Evolutionary conservation across 1,140 invertebrate species (phyloP), one percentile per base, ranked within the genome.

Genomic region (Lasaia peninsularis): DNA sequence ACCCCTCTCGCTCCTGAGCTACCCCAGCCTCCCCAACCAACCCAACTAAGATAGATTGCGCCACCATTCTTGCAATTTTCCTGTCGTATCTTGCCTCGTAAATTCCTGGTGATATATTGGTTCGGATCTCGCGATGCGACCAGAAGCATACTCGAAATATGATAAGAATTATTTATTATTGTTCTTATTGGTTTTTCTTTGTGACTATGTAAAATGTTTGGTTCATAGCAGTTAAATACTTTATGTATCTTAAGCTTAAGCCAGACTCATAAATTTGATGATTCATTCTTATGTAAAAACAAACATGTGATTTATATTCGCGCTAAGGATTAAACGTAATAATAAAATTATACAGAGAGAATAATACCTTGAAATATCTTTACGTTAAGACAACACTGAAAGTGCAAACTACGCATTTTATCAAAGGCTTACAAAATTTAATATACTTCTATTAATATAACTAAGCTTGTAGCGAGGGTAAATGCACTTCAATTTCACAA

Each of bases 51-150:
- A 93, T 93, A 93, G 92, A 93, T 93, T 92, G 92, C 92, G 91
- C 92, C 92, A 92, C 92, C 92, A 93, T 93, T 93, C 92, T 93
- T 93, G 92, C 92, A 93, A 93, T 93, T 93, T 93, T 92, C 92
- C 92, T 93, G 92, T 93, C 92, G 92, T 93, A 93, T 93, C 92
- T 92, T 92, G 89, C 91, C 91, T 92, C 92, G 92, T 93, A 93
- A 93, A 93, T 93, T 92, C 91, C 82, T 88, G 74, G 91, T 92
- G 92, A 93, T 92, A 93, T 93, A 93, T 93, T 91, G 91, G 91
- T 92, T 91, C 88, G 92, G 92, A 92, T 91, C 92, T 92, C 83
- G 83, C 82, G 86, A 88, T 83, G 83, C 83, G 91, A 92, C 91
- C 91, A 91, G 91, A 78, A 85, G 83, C 82, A 88, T 88, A 86